phyloP scores from a whole-genome alignment of 2,888 invertebrate genomes.

The Linnaemya tessellans region DNA sequence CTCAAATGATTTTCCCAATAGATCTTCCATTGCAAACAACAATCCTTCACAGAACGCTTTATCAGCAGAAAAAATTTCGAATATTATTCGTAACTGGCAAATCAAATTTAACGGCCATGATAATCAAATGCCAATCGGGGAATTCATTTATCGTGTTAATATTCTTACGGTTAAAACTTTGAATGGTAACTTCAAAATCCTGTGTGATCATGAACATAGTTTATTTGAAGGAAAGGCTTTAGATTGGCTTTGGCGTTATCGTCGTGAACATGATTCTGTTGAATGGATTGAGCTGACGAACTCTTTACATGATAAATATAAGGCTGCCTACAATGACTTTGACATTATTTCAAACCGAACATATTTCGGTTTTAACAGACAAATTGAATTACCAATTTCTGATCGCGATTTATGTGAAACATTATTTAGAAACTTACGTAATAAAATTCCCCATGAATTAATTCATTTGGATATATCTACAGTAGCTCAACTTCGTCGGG shows the following conservation, averaged over 20 bases:
- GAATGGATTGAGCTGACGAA: not conserved
- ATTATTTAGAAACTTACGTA: not conserved
- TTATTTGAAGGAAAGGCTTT: conserved; percentile 7
- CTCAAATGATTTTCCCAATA: not conserved
- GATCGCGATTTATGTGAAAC: too few relatives aligned
- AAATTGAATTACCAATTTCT: conserved; percentile 1
- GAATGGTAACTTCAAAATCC: not conserved
- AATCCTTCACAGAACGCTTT: not conserved
- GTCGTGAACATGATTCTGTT: not conserved
- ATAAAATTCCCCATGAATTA: not conserved
- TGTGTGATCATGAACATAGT: conserved; percentile 3
- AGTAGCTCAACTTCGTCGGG: not conserved
- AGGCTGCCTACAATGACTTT: not conserved
- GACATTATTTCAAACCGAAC: not conserved
- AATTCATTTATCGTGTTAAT: not conserved
- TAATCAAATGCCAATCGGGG: not conserved
- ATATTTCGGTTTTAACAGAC: not conserved
- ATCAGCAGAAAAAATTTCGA: not conserved
- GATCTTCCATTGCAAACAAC: not conserved
- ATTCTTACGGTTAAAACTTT: not conserved
- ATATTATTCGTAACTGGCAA: too few relatives aligned
- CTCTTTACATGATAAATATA: not conserved
- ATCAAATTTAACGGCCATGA: too few relatives aligned
- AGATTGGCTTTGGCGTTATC: not conserved
- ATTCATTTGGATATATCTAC: not conserved